A percentile compares a stretch with the other conserved stretches of the same genome.
Evolutionary conservation across 2,888 invertebrate genomes (phyloP).

Genomic region (Notocelia uddmanniana): DNA sequence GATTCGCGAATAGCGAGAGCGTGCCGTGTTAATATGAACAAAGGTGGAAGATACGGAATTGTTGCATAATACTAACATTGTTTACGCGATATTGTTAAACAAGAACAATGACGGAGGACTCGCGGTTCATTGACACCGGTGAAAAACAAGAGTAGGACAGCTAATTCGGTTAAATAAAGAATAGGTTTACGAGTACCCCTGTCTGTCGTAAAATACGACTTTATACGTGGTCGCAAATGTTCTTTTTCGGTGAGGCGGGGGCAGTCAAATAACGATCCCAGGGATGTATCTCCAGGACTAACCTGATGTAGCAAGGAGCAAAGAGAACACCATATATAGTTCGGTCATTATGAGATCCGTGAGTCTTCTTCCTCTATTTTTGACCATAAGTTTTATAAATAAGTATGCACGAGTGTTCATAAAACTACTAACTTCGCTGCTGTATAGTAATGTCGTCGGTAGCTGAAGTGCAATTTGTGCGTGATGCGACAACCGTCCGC

Average conservation of each 20-base stretch:
- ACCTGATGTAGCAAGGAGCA: too few relatives aligned
- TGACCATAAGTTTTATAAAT: too few relatives aligned
- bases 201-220: too few relatives aligned
- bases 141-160: conserved; percentile 2
- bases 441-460: background rate
- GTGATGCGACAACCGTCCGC: conserved; percentile 15
- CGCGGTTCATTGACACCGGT: conserved; percentile 59
- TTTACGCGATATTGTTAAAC: conserved; percentile 51
- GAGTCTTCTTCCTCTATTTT: too few relatives aligned
- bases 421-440: background rate
- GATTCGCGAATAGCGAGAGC: background rate
- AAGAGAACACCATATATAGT: too few relatives aligned
- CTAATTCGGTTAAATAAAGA: background rate
- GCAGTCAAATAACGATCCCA: too few relatives aligned
- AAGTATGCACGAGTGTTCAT: background rate
- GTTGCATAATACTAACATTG: conserved; percentile 22
- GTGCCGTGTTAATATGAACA: background rate
- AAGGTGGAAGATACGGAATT: background rate
- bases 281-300: too few relatives aligned
- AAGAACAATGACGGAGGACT: conserved; percentile 57
- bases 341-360: too few relatives aligned
- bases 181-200: too few relatives aligned
- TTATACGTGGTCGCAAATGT: too few relatives aligned
- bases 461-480: conserved; percentile 31
- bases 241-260: too few relatives aligned